Conservation (phyloP, 1,140 invertebrate genomes). For the Teleopsis dalmanni region DNA sequence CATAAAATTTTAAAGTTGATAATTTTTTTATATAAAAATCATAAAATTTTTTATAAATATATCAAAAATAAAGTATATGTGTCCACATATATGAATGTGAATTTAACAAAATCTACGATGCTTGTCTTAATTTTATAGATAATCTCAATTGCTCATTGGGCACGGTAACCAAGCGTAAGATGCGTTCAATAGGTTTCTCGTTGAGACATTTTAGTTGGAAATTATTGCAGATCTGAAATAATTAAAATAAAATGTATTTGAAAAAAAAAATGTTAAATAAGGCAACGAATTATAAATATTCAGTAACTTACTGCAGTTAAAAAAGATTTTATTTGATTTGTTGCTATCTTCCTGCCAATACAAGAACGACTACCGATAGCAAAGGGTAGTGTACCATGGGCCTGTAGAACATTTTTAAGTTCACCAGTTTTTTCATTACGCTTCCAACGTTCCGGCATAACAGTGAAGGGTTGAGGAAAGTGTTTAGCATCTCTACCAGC, state of each 20-base stretch:
- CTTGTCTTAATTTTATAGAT: conserved; percentile 3
- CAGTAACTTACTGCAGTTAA: conserved; percentile 51
- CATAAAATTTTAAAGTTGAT: conserved; percentile 12
- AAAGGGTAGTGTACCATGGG: conserved; percentile 73
- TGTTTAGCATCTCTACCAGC: conserved; percentile 61
- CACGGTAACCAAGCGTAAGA: conserved; percentile 52
- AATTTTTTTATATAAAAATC: conserved; percentile 1
- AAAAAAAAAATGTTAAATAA: neutral
- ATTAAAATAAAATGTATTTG: neutral
- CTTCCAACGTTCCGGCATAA: conserved; percentile 72
- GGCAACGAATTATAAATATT: neutral
- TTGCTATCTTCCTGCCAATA: conserved; percentile 71
- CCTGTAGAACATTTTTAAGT: conserved; percentile 46
- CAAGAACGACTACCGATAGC: conserved; percentile 74
- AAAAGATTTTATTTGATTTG: conserved; percentile 61
- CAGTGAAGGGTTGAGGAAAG: conserved; percentile 61
- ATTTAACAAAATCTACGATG: conserved; percentile 1
- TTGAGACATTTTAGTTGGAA: conserved; percentile 50
- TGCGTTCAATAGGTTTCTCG: conserved; percentile 46
- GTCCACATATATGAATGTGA: neutral
- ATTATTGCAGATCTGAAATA: conserved; percentile 45
- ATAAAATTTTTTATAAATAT: neutral
- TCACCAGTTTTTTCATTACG: conserved; percentile 46
- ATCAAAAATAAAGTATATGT: neutral
- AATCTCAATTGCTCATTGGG: conserved; percentile 48